Base-by-base conservation (phyloP, 2,888 invertebrate species). In the Trichopria drosophilae region DNA sequence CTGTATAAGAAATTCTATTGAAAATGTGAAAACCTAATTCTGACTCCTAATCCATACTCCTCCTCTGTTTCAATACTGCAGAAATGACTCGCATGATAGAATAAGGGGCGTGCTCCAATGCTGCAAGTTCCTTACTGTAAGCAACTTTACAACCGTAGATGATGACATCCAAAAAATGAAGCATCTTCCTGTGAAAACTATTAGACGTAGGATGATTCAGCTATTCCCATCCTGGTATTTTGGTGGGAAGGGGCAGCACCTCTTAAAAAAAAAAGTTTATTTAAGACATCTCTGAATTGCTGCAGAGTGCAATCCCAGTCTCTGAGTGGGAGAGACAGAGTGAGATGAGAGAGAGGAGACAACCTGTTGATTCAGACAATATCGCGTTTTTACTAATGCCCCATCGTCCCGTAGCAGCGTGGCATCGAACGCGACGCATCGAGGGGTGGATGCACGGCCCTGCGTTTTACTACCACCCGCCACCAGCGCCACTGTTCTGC, bases 361-460 rank as follows among this genome's bases (percentile, higher is more conserved):
- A 73, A 72, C 72, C 72, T 72, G 72, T 72, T 73, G 72, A 72
- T 68, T 66, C 71, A 66, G 68, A 71, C 71, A 71, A 72, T 73
- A 72, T 73, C 70, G 67, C 71, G 71, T 73, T 72, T 72, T 72
- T 73, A 72, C 72, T 71, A 71, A 72, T 70, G 69, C 69, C 55
- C 58, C 61, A 49, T 60, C 55, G 58, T 59, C 54, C 48, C 56
- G 55, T 60, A 61, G 56, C 51, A 40, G 59, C 10, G 39, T 40
- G 22, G 37, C 7, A 10, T 15, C 18, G 20, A 29, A 4, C 19
- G 15, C 36, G 18, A 23, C 39, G n/a, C n/a, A n/a, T n/a, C 36
- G 29, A 35, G 37, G 41, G 47, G 49, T 47, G 53, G 29, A 31
- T 47, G 26, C 29, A 9, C 39, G 34, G 9, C 9, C 22, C 22